These are phyloP conservation scores for Agriopis aurantiaria DNA, from an alignment of 2,888 invertebrate genomes.

Conservation along the genomic window DNA sequence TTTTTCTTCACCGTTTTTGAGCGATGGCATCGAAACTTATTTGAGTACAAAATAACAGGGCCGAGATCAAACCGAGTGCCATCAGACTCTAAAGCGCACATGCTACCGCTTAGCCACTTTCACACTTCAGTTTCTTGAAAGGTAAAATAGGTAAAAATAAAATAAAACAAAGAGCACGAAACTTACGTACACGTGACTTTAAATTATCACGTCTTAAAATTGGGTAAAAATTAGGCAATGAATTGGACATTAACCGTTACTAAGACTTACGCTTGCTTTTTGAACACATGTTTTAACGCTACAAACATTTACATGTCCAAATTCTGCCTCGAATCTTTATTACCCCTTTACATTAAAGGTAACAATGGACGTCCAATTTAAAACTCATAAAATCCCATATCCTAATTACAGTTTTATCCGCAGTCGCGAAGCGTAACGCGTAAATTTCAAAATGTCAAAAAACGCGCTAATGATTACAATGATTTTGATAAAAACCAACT, in stretches of 20 bases:
- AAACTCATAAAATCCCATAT: constrained; percentile 67
- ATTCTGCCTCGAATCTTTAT: constrained; percentile 30
- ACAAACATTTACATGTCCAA: constrained; percentile 18
- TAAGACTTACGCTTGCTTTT: background rate
- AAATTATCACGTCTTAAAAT: no score
- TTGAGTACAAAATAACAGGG: no score
- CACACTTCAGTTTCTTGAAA: no score
- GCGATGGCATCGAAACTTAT: no score
- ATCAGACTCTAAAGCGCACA: no score
- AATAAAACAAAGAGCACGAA: no score
- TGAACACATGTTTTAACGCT: background rate
- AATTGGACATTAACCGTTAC: background rate
- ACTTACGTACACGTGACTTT: no score
- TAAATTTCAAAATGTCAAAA: constrained; percentile 68
- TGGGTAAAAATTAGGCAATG: no score
- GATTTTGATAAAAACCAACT: constrained; percentile 41
- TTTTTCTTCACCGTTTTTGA: no score
- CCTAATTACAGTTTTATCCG: constrained; percentile 72
- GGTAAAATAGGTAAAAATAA: no score
- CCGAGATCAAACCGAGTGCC: no score
- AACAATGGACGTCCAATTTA: constrained; percentile 69
- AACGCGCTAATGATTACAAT: constrained; percentile 70
- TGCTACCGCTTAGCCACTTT: no score
- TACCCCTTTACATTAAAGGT: constrained; percentile 44
- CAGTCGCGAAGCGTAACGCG: constrained; percentile 66